Percentiles rank a stretch among this genome's conserved stretches.
These are phyloP conservation scores for Lonchura striata DNA, from an alignment of 2,113 vertebrate species.

Conservation along the genomic window DNA sequence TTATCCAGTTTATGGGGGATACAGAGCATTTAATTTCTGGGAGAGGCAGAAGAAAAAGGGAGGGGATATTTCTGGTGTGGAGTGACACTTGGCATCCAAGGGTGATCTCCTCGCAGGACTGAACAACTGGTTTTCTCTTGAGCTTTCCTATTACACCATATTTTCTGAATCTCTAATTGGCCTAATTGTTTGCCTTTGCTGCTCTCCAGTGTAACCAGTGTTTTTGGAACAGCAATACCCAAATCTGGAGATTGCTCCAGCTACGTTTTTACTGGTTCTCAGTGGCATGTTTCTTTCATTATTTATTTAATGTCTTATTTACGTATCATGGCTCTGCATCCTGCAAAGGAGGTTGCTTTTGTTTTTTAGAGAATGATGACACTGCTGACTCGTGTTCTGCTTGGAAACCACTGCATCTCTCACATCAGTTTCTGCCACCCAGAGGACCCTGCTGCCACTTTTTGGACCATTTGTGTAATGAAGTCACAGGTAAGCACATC, in stretches of 20 bases:
- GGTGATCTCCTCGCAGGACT: not conserved
- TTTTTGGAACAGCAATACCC: not conserved
- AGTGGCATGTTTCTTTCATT: not conserved
- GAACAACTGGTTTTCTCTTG: not conserved
- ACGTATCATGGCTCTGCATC: not conserved
- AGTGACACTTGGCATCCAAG: not conserved
- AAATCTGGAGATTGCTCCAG: not conserved
- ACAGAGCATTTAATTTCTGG: rapidly evolving
- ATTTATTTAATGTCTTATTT: not conserved
- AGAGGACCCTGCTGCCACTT: not conserved
- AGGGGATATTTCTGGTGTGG: not conserved
- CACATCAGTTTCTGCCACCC: not conserved
- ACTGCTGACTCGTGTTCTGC: not conserved
- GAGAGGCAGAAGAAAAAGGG: not conserved
- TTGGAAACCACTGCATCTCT: not conserved
- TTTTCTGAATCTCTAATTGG: not conserved
- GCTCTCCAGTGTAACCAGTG: not conserved
- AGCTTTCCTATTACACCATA: not conserved
- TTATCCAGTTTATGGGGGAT: not conserved
- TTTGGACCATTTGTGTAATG: not conserved
- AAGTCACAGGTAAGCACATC: not conserved
- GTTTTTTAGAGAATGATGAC: not conserved
- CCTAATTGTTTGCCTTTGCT: not conserved
- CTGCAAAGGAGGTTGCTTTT: not conserved
- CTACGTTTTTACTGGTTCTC: not conserved